Evolutionary conservation across 2,113 vertebrate species (phyloP).

Genomic region (Myanophis thanlyinensis): DNA sequence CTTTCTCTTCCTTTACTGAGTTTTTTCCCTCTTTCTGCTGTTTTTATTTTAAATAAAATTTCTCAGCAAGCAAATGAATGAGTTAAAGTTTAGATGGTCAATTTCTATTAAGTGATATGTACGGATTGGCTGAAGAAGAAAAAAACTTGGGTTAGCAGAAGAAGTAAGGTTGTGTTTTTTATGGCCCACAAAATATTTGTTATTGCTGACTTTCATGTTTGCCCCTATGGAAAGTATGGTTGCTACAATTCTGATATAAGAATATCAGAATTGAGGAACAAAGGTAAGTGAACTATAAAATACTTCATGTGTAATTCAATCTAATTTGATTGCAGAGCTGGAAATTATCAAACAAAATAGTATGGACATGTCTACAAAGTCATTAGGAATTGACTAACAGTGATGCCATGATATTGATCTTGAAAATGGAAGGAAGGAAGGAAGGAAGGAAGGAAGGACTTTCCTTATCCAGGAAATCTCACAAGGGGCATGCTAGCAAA

Average conservation of each 20-base stretch:
- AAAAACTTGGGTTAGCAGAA: slow-evolving; percentile 34
- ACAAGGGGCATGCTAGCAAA: neutral
- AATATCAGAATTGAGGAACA: neutral
- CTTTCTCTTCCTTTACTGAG: neutral
- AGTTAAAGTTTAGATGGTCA: slow-evolving; percentile 39
- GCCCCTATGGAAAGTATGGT: neutral
- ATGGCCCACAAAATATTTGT: neutral
- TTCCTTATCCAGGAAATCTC: neutral
- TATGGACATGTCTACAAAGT: neutral
- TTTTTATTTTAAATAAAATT: slow-evolving; percentile 48
- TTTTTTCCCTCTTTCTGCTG: slow-evolving; percentile 2
- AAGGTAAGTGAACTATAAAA: neutral
- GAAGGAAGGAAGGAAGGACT: neutral
- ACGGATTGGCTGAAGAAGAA: slow-evolving; percentile 39
- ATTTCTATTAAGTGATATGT: slow-evolving; percentile 45
- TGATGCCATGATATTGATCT: neutral
- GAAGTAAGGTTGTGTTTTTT: slow-evolving; percentile 33
- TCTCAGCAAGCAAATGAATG: slow-evolving; percentile 29
- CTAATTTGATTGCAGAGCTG: neutral
- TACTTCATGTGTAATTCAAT: neutral
- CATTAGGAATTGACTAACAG: neutral
- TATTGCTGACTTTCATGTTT: neutral
- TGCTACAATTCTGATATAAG: neutral
- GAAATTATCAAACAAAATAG: neutral
- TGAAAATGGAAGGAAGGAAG: neutral